These are phyloP conservation scores for Glaucopsyche alexis DNA, from an alignment of 2,888 invertebrate genomes.

Conservation along the genomic window DNA sequence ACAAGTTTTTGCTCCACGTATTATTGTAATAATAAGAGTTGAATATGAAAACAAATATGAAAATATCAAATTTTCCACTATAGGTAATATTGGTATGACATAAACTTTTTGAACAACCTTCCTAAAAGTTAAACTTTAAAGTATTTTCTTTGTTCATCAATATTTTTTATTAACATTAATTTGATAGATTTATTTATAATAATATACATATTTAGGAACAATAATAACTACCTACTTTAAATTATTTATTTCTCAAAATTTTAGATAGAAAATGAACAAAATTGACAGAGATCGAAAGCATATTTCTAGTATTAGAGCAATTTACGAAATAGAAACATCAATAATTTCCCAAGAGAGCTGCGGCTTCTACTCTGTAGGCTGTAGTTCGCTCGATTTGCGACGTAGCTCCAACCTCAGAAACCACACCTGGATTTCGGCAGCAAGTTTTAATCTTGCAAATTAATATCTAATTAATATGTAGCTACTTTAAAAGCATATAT, in stretches of 20 bases:
- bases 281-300: neutral
- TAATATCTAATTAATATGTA: neutral
- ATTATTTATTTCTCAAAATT: neutral
- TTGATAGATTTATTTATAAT: no score
- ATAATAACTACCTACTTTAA: no score
- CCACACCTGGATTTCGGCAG: neutral
- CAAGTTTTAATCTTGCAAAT: neutral
- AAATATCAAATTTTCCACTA: no score
- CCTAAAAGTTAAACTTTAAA: no score
- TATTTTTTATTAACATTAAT: no score
- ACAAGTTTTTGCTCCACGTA: no score
- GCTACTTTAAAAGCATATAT: neutral
- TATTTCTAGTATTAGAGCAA: constrained; percentile 46
- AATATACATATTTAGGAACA: no score
- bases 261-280: neutral
- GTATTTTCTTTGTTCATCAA: no score
- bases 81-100: no score
- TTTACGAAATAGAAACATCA: constrained; percentile 55
- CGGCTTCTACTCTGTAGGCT: constrained; percentile 33
- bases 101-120: no score
- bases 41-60: no score
- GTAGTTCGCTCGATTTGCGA: constrained; percentile 45
- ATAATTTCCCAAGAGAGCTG: constrained; percentile 60
- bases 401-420: constrained; percentile 51
- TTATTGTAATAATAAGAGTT: no score